These are phyloP conservation scores for Crotalus horridus DNA, from an alignment of 2,113 vertebrate species.

Conservation along the genomic window DNA sequence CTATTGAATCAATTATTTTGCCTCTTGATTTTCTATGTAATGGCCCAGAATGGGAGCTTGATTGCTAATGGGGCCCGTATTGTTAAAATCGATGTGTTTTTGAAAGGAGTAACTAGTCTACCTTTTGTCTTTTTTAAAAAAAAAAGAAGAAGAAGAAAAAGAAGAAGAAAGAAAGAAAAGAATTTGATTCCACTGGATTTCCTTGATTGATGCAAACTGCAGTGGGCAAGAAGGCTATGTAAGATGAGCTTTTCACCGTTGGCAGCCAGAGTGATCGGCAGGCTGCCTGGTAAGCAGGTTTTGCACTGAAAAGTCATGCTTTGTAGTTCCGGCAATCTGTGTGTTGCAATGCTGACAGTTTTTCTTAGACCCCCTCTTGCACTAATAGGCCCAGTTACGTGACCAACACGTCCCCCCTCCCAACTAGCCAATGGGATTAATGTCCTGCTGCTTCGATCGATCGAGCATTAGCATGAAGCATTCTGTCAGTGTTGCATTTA, in stretches of 20 bases:
- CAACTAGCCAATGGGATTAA: constrained; percentile 26
- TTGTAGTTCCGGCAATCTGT: rapidly evolving
- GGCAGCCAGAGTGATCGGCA: not conserved
- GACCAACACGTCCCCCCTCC: not conserved
- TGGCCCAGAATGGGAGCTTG: constrained; percentile 39
- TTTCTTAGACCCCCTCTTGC: not conserved
- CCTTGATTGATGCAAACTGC: constrained; percentile 1
- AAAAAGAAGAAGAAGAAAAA: not conserved
- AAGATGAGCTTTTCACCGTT: rapidly evolving
- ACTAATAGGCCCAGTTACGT: constrained; percentile 27
- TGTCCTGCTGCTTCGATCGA: constrained; percentile 31
- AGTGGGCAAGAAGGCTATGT: rapidly evolving
- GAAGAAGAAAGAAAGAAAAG: too few relatives aligned
- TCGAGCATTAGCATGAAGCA: constrained; percentile 10
- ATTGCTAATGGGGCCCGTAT: constrained; percentile 63
- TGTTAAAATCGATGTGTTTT: constrained; percentile 14
- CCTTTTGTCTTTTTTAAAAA: constrained; percentile 5
- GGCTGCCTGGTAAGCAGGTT: not conserved
- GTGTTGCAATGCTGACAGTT: not conserved
- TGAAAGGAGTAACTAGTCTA: not conserved
- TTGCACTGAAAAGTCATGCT: not conserved
- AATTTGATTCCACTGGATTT: not conserved
- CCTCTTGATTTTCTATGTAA: constrained; percentile 60
- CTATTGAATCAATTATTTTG: constrained; percentile 61
- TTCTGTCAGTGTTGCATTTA: constrained; percentile 17